Evolutionary conservation across 2,113 vertebrate species (phyloP).

Genomic region (Microtus richardsoni): DNA sequence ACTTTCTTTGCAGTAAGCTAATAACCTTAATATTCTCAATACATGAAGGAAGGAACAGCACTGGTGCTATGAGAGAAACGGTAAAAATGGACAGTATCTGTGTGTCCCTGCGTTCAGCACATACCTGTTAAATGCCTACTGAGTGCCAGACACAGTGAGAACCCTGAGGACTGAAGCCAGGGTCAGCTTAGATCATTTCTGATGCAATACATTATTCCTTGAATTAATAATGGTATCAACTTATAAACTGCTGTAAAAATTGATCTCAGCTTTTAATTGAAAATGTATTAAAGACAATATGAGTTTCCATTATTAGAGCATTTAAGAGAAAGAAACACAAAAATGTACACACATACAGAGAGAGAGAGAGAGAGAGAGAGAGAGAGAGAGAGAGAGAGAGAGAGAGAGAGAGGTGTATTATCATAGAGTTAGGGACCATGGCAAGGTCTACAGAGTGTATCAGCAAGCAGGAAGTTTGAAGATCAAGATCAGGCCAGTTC

Average conservation of each 20-base stretch:
- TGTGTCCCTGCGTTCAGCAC: not conserved
- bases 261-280: not conserved
- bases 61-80: not conserved
- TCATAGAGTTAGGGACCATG: not conserved
- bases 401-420: not conserved
- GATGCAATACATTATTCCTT: not conserved
- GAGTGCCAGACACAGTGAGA: not conserved
- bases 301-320: not conserved
- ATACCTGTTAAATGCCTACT: not conserved
- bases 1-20: slow-evolving; percentile 33
- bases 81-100: not conserved
- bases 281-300: not conserved
- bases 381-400: too few relatives aligned
- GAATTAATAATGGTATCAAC: not conserved
- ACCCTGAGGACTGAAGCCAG: not conserved
- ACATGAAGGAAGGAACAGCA: not conserved
- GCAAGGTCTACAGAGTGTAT: not conserved
- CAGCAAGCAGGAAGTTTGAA: not conserved
- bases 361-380: not conserved
- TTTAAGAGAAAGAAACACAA: not conserved
- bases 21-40: not conserved
- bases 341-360: not conserved
- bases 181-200: not conserved
- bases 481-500: not conserved
- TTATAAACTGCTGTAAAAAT: not conserved